Percentiles rank a stretch among this genome's conserved stretches.
Conservation (phyloP, 2,113 vertebrate species). For the Mormyrus iriodes region DNA sequence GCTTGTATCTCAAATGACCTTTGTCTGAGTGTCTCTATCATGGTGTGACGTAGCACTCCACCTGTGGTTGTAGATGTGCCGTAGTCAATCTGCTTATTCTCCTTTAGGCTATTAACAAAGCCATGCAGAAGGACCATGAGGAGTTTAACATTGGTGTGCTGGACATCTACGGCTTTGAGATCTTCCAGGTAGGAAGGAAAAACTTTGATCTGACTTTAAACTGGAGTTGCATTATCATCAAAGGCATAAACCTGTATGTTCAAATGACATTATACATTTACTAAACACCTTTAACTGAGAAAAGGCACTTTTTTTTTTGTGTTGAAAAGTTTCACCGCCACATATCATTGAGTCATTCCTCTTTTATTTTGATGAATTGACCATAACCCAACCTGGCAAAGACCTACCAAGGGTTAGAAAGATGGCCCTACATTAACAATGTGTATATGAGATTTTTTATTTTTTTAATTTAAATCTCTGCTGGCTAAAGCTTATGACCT, state of each 20-base stretch:
- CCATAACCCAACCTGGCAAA: background rate
- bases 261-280: background rate
- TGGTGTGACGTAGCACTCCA: background rate
- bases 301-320: background rate
- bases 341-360: background rate
- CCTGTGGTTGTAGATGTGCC: background rate
- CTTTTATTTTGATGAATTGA: background rate
- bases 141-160: constrained; percentile 71
- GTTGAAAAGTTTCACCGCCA: background rate
- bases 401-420: background rate
- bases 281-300: background rate
- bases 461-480: background rate
- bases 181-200: constrained; percentile 62
- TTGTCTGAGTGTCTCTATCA: background rate
- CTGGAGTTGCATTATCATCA: background rate
- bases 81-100: background rate
- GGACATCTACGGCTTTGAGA: constrained; percentile 77
- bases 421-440: background rate
- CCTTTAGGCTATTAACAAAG: constrained; percentile 65
- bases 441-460: background rate
- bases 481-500: background rate
- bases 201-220: background rate
- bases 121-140: constrained; percentile 69
- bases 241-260: background rate
- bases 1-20: background rate